A percentile compares a stretch with the other conserved stretches of the same genome.
Evolutionary conservation across 2,888 invertebrate species (phyloP).

Genomic region (Melipona bicolor): DNA sequence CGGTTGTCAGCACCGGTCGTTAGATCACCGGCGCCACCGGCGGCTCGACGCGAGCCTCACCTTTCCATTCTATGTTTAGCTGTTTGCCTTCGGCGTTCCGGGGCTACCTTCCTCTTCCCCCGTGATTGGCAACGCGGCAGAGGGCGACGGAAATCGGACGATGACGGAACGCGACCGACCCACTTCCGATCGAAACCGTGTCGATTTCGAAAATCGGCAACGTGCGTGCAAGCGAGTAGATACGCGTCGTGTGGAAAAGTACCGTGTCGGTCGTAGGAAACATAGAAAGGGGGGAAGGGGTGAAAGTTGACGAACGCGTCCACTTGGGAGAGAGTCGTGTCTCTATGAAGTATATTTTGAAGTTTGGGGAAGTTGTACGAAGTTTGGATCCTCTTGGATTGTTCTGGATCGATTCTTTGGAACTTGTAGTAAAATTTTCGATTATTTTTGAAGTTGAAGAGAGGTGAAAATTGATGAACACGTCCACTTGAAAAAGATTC

Average conservation of each 20-base stretch:
- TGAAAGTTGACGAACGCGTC: neutral
- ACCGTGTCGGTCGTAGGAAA: conserved; percentile 17
- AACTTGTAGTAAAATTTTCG: too few relatives aligned
- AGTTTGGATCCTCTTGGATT: too few relatives aligned
- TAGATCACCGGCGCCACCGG: conserved; percentile 73
- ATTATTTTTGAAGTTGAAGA: too few relatives aligned
- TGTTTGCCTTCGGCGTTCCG: neutral
- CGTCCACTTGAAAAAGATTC: neutral
- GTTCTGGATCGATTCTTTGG: too few relatives aligned
- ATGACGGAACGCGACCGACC: conserved; percentile 22
- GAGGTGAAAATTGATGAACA: too few relatives aligned
- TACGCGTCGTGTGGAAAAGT: conserved; percentile 8
- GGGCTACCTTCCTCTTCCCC: neutral
- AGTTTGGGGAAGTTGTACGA: neutral
- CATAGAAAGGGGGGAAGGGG: conserved; percentile 1
- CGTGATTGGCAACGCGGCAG: neutral
- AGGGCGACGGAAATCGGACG: conserved; percentile 45
- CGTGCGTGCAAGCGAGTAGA: too few relatives aligned
- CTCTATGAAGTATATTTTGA: neutral
- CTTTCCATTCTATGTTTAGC: conserved; percentile 65
- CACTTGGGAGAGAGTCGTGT: neutral
- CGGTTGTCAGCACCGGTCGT: conserved; percentile 81
- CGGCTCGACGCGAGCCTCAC: conserved; percentile 61
- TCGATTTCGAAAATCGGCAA: conserved; percentile 28
- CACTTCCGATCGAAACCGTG: conserved; percentile 33